Percentiles rank a stretch among this genome's conserved stretches.
phyloP scores from a whole-genome alignment of 2,888 invertebrate genomes.

The Orchesella flavescens region DNA sequence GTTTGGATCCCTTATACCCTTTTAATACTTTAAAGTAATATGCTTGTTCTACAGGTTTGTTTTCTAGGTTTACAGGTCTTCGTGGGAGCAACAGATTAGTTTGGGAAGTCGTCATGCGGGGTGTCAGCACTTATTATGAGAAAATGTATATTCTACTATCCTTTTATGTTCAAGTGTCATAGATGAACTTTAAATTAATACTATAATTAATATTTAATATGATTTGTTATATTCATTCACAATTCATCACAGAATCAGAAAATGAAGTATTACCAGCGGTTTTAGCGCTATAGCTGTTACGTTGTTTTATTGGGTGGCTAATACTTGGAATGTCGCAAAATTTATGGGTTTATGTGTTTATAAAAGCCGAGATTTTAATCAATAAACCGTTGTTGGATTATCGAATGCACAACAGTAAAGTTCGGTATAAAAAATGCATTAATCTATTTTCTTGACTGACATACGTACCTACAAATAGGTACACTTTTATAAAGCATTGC shows the following conservation, averaged over 20 bases:
- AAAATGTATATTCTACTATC: slow-evolving; percentile 59
- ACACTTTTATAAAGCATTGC: too few relatives aligned
- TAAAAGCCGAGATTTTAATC: slow-evolving; percentile 50
- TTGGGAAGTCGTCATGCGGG: slow-evolving; percentile 40
- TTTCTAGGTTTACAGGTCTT: slow-evolving; percentile 69
- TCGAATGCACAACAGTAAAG: background rate
- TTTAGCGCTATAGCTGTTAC: slow-evolving; percentile 59
- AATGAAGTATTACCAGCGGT: slow-evolving; percentile 61
- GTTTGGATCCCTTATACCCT: slow-evolving; percentile 38
- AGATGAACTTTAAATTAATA: background rate
- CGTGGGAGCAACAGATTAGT: slow-evolving; percentile 56
- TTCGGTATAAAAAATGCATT: too few relatives aligned
- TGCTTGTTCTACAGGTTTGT: slow-evolving; percentile 69
- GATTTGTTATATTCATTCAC: slow-evolving; percentile 51
- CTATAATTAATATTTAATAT: slow-evolving; percentile 41
- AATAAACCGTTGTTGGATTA: slow-evolving; percentile 47
- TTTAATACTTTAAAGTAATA: slow-evolving; percentile 60
- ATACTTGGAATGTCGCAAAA: slow-evolving; percentile 56
- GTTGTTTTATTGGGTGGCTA: slow-evolving; percentile 60
- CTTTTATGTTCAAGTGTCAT: slow-evolving; percentile 51
- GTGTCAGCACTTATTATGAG: slow-evolving; percentile 48
- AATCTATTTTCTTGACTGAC: too few relatives aligned
- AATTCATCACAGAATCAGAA: slow-evolving; percentile 62
- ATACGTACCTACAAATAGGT: too few relatives aligned
- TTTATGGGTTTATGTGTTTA: slow-evolving; percentile 40